Conservation (phyloP, 2,797 vertebrate genomes). For the Mus caroli region DNA sequence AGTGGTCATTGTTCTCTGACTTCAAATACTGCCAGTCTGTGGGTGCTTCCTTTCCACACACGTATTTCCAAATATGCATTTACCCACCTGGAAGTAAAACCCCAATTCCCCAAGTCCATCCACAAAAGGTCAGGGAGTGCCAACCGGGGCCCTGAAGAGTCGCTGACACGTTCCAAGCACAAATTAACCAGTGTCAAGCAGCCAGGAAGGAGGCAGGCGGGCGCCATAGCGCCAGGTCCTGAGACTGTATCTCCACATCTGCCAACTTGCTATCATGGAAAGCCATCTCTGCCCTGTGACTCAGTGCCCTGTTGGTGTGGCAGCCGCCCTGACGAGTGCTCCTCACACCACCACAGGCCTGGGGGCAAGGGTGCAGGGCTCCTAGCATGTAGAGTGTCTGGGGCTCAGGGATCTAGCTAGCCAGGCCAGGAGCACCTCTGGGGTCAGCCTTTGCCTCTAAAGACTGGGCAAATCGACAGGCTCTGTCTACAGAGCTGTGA, state of each 20-base stretch:
- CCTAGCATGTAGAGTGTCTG: fast-evolving
- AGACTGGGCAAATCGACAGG: not conserved
- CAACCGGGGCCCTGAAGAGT: fast-evolving
- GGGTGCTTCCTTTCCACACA: not conserved
- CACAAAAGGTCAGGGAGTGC: not conserved
- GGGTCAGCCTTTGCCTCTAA: not conserved
- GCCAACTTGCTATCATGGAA: not conserved
- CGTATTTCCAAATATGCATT: not conserved
- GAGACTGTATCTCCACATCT: not conserved
- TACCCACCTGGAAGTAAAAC: not conserved
- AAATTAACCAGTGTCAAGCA: fast-evolving
- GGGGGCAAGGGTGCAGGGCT: not conserved
- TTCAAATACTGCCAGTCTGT: not conserved
- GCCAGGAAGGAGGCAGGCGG: not conserved
- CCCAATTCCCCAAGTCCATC: not conserved
- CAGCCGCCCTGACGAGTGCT: not conserved
- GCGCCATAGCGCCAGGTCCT: fast-evolving
- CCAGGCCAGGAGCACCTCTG: too few relatives aligned
- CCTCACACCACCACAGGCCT: too few relatives aligned
- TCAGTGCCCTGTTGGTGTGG: not conserved
- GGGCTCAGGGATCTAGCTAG: not conserved
- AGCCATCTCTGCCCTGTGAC: not conserved
- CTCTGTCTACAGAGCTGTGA: not conserved
- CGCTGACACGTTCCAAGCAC: not conserved
- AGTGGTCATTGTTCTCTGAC: not conserved